phyloP scores from a whole-genome alignment of 1,140 invertebrate species.

The Subanguina moxae region DNA sequence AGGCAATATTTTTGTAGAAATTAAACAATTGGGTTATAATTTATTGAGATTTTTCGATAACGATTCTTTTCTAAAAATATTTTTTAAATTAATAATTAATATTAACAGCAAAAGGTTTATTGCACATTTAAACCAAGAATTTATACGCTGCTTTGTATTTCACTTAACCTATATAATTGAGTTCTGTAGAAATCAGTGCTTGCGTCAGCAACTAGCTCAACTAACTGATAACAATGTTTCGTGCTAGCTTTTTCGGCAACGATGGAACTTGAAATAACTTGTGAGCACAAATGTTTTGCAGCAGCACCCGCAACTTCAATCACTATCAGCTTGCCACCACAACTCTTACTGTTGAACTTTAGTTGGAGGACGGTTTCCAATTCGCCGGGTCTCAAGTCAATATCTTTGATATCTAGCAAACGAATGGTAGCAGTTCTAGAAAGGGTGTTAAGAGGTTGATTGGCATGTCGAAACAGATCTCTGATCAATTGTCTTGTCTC shows the following conservation, averaged over 20 bases:
- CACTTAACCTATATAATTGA: slow-evolving; percentile 35
- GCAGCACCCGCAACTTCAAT: slow-evolving; percentile 13
- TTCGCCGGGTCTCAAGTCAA: slow-evolving; percentile 29
- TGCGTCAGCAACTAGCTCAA: slow-evolving; percentile 17
- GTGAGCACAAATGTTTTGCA: neutral
- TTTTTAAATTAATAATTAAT: too few species aligned
- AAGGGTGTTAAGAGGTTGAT: neutral
- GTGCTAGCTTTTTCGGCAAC: slow-evolving; percentile 3
- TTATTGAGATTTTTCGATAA: too few species aligned
- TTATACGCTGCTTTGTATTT: slow-evolving; percentile 18
- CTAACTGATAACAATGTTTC: neutral
- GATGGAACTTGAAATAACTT: neutral
- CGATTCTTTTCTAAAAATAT: too few species aligned
- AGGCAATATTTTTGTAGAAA: too few species aligned
- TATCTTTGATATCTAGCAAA: slow-evolving; percentile 30
- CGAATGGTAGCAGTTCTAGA: slow-evolving; percentile 3
- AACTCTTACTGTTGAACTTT: slow-evolving; percentile 23
- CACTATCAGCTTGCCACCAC: slow-evolving; percentile 23
- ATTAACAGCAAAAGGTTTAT: slow-evolving; percentile 8
- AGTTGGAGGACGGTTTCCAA: slow-evolving; percentile 22
- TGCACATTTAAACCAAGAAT: neutral
- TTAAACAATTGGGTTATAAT: too few species aligned
- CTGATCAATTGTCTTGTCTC: slow-evolving; percentile 1
- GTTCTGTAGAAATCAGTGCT: slow-evolving; percentile 23
- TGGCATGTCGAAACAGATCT: neutral